Conservation (phyloP, 2,888 invertebrate genomes). For the Parascotia fuliginaria region DNA sequence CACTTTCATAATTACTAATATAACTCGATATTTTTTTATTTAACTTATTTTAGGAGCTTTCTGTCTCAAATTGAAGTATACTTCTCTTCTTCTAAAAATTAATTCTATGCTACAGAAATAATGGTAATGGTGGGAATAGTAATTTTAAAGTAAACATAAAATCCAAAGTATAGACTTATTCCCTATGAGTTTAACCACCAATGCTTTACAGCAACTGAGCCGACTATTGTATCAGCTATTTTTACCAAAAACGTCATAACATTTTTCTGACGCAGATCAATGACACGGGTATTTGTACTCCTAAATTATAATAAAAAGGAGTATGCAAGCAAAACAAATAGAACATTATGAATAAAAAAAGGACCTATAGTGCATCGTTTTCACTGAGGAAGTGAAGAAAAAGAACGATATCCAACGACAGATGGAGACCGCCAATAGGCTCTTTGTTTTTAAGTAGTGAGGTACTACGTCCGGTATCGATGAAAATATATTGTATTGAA, state of each 20-base stretch:
- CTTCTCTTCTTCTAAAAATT: no score
- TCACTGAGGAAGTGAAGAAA: constrained; percentile 69
- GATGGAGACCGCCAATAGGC: constrained; percentile 71
- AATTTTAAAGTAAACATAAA: no score
- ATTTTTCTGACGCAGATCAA: constrained; percentile 24
- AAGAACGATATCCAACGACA: constrained; percentile 65
- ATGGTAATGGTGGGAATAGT: no score
- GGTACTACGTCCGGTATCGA: constrained; percentile 41
- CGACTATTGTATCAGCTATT: no score
- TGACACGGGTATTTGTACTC: constrained; percentile 32
- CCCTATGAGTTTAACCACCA: no score
- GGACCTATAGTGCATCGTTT: constrained; percentile 69
- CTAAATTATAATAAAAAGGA: constrained; percentile 37
- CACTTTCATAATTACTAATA: no score
- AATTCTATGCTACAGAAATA: no score
- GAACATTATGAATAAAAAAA: constrained; percentile 61
- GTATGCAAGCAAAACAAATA: constrained; percentile 41
- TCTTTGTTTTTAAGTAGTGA: constrained; percentile 68
- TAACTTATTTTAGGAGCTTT: no score
- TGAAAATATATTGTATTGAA: constrained; percentile 6
- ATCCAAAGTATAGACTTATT: no score
- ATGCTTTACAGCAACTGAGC: no score
- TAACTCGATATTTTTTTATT: no score
- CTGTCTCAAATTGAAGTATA: no score
- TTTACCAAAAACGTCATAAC: not conserved